A percentile compares a stretch with the other conserved stretches of the same genome.
Evolutionary conservation across 35 echinoderm and acorn worm genomes (phyloP).

Genomic region (Ophioderma brevispina): DNA sequence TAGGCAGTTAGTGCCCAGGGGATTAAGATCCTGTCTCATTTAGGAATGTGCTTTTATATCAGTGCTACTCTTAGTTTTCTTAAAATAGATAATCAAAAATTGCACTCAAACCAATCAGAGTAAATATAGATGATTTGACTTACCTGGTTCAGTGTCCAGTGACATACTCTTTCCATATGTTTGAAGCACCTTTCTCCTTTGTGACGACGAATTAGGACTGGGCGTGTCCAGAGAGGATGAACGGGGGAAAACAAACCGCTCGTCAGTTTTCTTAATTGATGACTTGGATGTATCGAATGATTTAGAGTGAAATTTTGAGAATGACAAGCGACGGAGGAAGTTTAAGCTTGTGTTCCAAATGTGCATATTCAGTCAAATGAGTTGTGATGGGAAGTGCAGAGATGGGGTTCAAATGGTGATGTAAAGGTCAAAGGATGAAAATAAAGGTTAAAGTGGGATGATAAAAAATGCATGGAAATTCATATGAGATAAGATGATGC

Average conservation of each 20-base stretch:
- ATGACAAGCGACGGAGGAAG: background rate
- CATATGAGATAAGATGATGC: too few species aligned
- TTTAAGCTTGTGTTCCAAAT: background rate
- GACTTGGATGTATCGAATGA: background rate
- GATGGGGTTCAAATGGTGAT: too few species aligned
- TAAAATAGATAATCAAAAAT: too few species aligned
- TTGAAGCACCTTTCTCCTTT: slow-evolving; percentile 18
- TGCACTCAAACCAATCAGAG: too few species aligned
- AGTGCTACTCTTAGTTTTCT: too few species aligned
- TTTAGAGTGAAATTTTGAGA: background rate
- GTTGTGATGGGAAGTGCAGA: too few species aligned
- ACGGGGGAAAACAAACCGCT: background rate
- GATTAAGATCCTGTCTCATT: too few species aligned
- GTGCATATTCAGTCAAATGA: background rate
- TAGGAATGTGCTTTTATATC: too few species aligned
- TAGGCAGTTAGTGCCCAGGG: too few species aligned
- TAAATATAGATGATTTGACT: background rate
- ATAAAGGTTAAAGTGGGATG: too few species aligned
- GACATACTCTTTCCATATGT: slow-evolving; percentile 31
- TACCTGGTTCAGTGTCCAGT: slow-evolving; percentile 20
- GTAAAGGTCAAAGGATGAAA: too few species aligned
- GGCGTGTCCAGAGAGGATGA: background rate
- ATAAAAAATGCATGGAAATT: too few species aligned
- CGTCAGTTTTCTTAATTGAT: background rate
- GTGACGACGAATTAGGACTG: slow-evolving; percentile 32